phyloP scores from a whole-genome alignment of 2,888 invertebrate genomes.

The Pegoplata infirma region DNA sequence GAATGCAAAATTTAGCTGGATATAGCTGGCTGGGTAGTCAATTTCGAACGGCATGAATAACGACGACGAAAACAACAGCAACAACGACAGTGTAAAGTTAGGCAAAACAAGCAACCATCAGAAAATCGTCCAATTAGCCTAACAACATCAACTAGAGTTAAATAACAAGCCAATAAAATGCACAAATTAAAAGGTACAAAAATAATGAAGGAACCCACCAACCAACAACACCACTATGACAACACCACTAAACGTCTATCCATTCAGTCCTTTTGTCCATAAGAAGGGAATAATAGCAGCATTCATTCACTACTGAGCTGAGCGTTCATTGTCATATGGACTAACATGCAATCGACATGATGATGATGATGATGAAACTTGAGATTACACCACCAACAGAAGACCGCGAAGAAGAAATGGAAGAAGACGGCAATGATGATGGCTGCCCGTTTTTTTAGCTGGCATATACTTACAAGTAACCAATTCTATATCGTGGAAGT shows the following conservation, averaged over 20 bases:
- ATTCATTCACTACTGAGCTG: no score
- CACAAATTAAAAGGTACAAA: constrained; percentile 54
- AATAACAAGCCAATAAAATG: constrained; percentile 62
- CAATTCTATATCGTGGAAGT: constrained; percentile 34
- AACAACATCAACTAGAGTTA: constrained; percentile 63
- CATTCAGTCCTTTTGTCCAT: neutral
- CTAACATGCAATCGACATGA: constrained; percentile 54
- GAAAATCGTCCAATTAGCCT: constrained; percentile 62
- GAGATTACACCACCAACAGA: constrained; percentile 36
- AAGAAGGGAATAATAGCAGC: constrained; percentile 4
- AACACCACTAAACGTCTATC: neutral
- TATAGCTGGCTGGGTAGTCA: neutral
- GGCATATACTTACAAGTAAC: neutral
- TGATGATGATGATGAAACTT: constrained; percentile 52
- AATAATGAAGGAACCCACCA: constrained; percentile 58
- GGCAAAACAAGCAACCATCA: constrained; percentile 51
- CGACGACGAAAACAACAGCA: neutral
- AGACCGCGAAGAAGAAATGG: neutral
- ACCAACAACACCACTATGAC: neutral
- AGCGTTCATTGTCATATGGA: no score
- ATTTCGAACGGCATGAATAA: constrained; percentile 12
- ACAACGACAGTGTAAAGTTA: constrained; percentile 6
- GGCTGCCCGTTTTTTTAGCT: constrained; percentile 1
- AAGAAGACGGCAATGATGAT: constrained; percentile 14
- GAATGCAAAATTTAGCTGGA: no score